Conservation (phyloP, 2,888 invertebrate genomes). For the Ophraella communa region DNA sequence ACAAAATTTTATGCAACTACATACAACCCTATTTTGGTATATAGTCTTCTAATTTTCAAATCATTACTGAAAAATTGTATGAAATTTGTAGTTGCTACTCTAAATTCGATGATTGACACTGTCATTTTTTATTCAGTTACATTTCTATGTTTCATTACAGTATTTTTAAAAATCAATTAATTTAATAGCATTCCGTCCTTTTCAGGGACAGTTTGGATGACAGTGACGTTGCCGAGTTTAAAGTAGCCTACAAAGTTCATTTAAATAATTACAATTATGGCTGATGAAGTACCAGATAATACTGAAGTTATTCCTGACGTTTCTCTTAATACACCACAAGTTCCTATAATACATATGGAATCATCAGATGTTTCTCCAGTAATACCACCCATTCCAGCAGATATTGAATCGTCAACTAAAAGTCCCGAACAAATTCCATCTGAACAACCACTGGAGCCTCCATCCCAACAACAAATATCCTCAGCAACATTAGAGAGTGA, state of each 20-base stretch:
- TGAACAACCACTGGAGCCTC: neutral
- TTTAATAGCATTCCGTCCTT: constrained; percentile 36
- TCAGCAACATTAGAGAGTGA: neutral
- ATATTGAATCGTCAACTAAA: neutral
- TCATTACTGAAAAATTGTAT: neutral
- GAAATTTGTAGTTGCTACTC: constrained; percentile 5
- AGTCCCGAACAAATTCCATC: neutral
- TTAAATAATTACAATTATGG: constrained; percentile 44
- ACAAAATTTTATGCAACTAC: no score
- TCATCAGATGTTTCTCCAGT: constrained; percentile 1
- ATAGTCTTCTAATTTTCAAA: no score
- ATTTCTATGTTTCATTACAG: neutral
- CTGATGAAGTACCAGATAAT: constrained; percentile 50
- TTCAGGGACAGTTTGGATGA: constrained; percentile 41
- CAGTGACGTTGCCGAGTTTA: constrained; percentile 39
- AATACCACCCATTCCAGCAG: constrained; percentile 5
- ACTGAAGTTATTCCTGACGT: constrained; percentile 35
- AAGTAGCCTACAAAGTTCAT: constrained; percentile 30
- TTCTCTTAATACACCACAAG: constrained; percentile 30
- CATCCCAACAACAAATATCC: neutral
- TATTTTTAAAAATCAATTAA: constrained; percentile 10
- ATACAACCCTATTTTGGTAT: no score
- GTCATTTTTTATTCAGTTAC: constrained; percentile 7
- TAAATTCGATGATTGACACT: constrained; percentile 25
- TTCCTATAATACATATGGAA: constrained; percentile 21